Evolutionary conservation across 2,113 vertebrate species (phyloP), one percentile per base, ranked within the genome.

Genomic region (Psilopsiagon aurifrons): DNA sequence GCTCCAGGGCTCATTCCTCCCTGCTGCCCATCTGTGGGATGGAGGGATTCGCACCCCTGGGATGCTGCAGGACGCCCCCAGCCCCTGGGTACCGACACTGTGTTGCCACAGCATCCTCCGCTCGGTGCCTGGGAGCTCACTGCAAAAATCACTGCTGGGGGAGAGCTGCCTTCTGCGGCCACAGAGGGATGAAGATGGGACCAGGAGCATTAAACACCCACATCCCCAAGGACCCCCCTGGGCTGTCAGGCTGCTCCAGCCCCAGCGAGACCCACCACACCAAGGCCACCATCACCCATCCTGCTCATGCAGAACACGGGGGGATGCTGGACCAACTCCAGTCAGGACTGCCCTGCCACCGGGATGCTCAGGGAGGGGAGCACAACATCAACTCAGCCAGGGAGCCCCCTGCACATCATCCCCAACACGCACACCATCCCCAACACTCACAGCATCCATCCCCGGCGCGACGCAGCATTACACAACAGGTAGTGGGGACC

Each of bases 401-500:
- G 55, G 68, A 82, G 41, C 33, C 37, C 74, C 39, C 57, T 6
- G 11, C 22, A 19, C 44, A 1, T 59, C 35, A 51, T 44, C 59
- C 47, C 63, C 54, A 3, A 10, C 62, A 4, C 43, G 47, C 37
- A 16, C 52, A 62, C 59, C 88, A 73, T 59, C 89, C 44, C 60
- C 54, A 1, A 63, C 51, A 52, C 11, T 37, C n/a, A 17, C 52
- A 57, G 73, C 88, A 74, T 60, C 89, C 49, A 55, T 51, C 70
- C 88, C 92, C 90, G 1, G 73, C 47, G 35, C 91, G 49, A 31
- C 60, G 69, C 92, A 79, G 88, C 85, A 11, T 95, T 93, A 96
- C 96, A 95, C 97, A 97, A 97, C 96, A 97, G 97, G 96, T 97
- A 73, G 54, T 6, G 66, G 69, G 22, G 9, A 41, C 17, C 83